Conservation (phyloP, 2,888 invertebrate species). For the Coelopa pilipes region DNA sequence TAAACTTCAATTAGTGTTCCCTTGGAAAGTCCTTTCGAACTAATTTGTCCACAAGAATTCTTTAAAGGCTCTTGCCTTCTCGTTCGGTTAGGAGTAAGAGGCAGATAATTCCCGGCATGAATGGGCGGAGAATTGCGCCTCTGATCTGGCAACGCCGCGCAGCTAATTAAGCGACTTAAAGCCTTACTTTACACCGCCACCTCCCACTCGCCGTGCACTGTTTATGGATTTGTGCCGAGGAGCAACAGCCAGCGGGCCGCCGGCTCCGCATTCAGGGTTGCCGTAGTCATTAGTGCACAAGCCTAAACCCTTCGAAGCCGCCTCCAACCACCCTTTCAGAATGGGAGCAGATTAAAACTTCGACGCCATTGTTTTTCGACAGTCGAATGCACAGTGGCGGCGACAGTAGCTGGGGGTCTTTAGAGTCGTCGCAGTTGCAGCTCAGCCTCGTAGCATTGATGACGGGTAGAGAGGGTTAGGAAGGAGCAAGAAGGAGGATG, state of each 20-base stretch:
- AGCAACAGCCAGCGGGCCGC: not conserved
- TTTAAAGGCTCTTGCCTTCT: too few relatives aligned
- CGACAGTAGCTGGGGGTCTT: not conserved
- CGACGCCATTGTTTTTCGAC: slow-evolving; percentile 11
- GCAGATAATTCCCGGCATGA: too few relatives aligned
- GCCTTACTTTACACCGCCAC: not conserved
- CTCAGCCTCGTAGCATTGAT: not conserved
- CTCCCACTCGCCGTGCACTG: too few relatives aligned
- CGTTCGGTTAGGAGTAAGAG: too few relatives aligned
- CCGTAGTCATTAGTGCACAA: slow-evolving; percentile 5
- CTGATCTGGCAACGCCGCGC: not conserved
- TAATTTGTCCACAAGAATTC: too few relatives aligned
- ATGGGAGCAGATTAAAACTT: slow-evolving; percentile 12
- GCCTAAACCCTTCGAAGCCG: slow-evolving; percentile 1
- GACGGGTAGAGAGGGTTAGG: too few relatives aligned
- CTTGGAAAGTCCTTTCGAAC: too few relatives aligned
- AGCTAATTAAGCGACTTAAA: slow-evolving; percentile 10
- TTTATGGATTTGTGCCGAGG: too few relatives aligned
- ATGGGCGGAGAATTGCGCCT: too few relatives aligned
- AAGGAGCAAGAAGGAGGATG: too few relatives aligned
- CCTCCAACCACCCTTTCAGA: not conserved
- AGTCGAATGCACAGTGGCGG: not conserved
- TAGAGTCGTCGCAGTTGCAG: slow-evolving; percentile 5
- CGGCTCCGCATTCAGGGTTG: not conserved
- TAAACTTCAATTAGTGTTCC: too few relatives aligned